Base-by-base conservation (phyloP, 2,113 vertebrate species). In the Sminthopsis crassicaudata region DNA sequence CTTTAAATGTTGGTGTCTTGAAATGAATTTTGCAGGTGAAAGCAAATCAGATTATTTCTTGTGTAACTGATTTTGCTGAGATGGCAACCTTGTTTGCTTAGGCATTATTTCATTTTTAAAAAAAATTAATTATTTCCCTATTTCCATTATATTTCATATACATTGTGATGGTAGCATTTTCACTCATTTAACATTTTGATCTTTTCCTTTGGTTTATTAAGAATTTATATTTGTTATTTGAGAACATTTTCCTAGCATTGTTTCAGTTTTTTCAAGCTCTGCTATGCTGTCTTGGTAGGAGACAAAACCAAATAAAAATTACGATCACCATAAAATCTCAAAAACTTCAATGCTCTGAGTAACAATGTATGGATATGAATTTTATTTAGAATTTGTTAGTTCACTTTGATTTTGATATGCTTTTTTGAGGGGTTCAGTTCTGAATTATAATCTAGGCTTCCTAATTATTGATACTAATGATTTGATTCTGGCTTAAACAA, bases 281-380 rank as follows among this genome's bases (percentile, higher is more conserved):
- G 12, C 54, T 95, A 84, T 94, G 46, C 54, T 52, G 53, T 91
- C 22, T 95, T 91, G 36, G 89, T 90, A 92, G 60, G 19, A 90
- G 54, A 14, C 6, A 46, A 88, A 92, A 94, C 76, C 52, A 91
- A 93, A 92, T 95, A 94, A 95, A 96, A 92, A 92, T 90, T 90
- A 7, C 88, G 23, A 89, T 60, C 96, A 57, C 93, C 88, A 26
- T 94, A 93, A 94, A 94, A 55, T 94, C 92, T 97, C 94, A 90
- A 53, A 51, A 92, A 67, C 10, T 51, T 22, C 91, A 89, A 93
- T 48, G 51, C 94, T 96, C 93, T 88, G 91, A 96, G 94, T 91
- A 89, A 50, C 91, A 46, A 46, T 93, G 94, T 96, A 89, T 93
- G 46, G 89, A 90, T 92, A 48, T 8, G 52, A 14, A 57, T 16